These are phyloP conservation scores for Diplogasteroides magnus DNA, from an alignment of 1,140 invertebrate species.

Conservation along the genomic window DNA sequence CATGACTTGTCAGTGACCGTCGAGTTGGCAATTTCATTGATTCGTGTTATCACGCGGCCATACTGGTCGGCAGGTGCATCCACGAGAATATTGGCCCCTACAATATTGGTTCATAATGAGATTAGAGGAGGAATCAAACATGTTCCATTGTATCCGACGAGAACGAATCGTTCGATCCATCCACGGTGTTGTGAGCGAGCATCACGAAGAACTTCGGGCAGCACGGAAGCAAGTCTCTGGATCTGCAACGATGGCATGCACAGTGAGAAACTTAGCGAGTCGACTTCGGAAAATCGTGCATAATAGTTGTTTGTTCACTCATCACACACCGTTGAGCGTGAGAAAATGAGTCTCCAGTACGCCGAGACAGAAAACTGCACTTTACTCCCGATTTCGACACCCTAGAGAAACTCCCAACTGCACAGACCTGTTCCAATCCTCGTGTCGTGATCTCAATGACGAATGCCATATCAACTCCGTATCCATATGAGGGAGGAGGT, in stretches of 20 bases:
- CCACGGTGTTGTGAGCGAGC: slow-evolving; percentile 18
- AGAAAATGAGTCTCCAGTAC: too few species aligned
- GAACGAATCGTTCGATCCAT: slow-evolving; percentile 31
- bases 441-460: slow-evolving; percentile 32
- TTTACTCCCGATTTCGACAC: neutral
- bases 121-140: too few species aligned
- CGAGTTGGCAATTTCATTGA: too few species aligned
- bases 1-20: too few species aligned
- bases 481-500: slow-evolving; percentile 12
- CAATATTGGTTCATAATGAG: too few species aligned
- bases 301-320: too few species aligned
- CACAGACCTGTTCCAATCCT: slow-evolving; percentile 8
- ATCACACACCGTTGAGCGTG: too few species aligned
- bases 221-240: slow-evolving; percentile 1
- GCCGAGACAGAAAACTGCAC: too few species aligned
- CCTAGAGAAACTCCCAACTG: too few species aligned
- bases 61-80: too few species aligned
- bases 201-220: slow-evolving; percentile 28
- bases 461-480: slow-evolving; percentile 32
- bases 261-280: neutral
- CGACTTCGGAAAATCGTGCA: neutral
- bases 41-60: too few species aligned
- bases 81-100: too few species aligned
- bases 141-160: slow-evolving; percentile 35
- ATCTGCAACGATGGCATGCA: neutral